A percentile compares a stretch with the other conserved stretches of the same genome.
Conservation (phyloP, 1,140 invertebrate species). For the Papilio machaon region DNA sequence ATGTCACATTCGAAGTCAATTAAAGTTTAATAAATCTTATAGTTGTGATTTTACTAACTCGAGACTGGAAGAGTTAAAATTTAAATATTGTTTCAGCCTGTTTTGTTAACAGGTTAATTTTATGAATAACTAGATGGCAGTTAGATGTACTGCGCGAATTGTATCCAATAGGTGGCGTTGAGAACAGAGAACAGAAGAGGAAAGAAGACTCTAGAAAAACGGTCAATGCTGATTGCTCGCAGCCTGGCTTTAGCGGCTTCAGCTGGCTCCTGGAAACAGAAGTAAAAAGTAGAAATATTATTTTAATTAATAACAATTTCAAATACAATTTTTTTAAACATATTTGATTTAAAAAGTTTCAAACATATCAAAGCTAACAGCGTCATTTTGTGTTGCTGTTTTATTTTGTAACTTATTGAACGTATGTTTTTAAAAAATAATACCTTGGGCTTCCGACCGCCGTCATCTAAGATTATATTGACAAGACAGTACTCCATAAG, state of each 20-base stretch:
- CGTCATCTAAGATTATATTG: constrained; percentile 93
- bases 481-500: constrained; percentile 97
- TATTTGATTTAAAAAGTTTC: no score
- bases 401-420: no score
- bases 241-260: constrained; percentile 86
- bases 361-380: no score
- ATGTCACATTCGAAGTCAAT: no score
- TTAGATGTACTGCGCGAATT: constrained; percentile 92
- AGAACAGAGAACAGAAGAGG: constrained; percentile 92
- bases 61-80: no score
- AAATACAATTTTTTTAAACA: background rate
- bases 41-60: no score
- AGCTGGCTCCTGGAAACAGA: constrained; percentile 75
- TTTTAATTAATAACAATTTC: background rate
- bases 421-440: background rate
- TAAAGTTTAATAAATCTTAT: no score
- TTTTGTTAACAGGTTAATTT: background rate
- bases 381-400: no score
- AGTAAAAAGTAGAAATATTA: background rate
- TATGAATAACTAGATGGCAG: constrained; percentile 44
- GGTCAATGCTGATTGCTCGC: constrained; percentile 93
- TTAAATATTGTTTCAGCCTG: no score
- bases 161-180: constrained; percentile 94
- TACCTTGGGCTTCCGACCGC: constrained; percentile 83
- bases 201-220: constrained; percentile 93